Conservation (phyloP, 2,888 invertebrate genomes). For the Scrobipalpa atriplicella region DNA sequence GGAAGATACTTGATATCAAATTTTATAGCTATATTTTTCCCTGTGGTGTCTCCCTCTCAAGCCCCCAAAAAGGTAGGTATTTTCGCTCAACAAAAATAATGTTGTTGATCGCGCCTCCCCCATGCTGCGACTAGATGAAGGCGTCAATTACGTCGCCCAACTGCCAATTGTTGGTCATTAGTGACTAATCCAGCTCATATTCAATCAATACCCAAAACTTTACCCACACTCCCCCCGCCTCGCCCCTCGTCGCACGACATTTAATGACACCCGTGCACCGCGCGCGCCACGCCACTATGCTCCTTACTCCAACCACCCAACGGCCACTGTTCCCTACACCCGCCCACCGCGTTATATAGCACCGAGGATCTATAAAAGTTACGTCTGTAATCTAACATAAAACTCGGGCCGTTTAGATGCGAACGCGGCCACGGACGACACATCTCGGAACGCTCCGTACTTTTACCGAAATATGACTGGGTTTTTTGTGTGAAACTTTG, state of each 20-base stretch:
- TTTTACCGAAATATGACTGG: slow-evolving; percentile 79
- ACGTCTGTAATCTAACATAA: slow-evolving; percentile 84
- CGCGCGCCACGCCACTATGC: slow-evolving; percentile 59
- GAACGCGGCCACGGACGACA: slow-evolving; percentile 82
- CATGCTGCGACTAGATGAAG: slow-evolving; percentile 25
- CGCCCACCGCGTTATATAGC: slow-evolving; percentile 82
- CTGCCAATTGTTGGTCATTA: slow-evolving; percentile 81
- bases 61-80: slow-evolving; percentile 13
- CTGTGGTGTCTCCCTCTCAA: neutral
- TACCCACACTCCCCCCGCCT: slow-evolving; percentile 77
- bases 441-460: slow-evolving; percentile 81
- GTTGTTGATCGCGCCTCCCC: slow-evolving; percentile 19
- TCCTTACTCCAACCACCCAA: slow-evolving; percentile 63
- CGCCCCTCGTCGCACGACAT: slow-evolving; percentile 81
- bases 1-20: too few relatives aligned
- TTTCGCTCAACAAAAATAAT: slow-evolving; percentile 17
- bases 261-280: slow-evolving; percentile 82
- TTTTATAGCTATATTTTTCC: neutral
- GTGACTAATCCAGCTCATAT: slow-evolving; percentile 81
- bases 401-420: slow-evolving; percentile 83
- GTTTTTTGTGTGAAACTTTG: slow-evolving; percentile 73
- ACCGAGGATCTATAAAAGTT: slow-evolving; percentile 84
- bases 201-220: slow-evolving; percentile 84
- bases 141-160: slow-evolving; percentile 59
- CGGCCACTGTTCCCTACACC: slow-evolving; percentile 69